A percentile compares a stretch with the other conserved stretches of the same genome.
These are phyloP conservation scores for Trogon melanurus DNA, from an alignment of 2,113 vertebrate genomes.

Conservation along the genomic window DNA sequence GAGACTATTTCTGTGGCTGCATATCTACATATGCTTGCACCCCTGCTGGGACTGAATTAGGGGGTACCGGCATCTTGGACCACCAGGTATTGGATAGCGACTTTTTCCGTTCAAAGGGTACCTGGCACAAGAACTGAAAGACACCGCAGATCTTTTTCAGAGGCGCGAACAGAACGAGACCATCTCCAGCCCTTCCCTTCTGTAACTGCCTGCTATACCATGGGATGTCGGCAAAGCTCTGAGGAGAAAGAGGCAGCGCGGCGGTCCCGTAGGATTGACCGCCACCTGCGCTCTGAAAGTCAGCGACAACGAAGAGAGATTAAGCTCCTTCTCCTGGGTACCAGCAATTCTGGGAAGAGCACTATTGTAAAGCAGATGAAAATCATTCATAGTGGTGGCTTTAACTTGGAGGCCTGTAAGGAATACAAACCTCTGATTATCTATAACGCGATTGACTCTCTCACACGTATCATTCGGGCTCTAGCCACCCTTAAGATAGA, in stretches of 20 bases:
- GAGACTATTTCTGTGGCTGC: slow-evolving; percentile 65
- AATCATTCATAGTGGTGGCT: slow-evolving; percentile 98
- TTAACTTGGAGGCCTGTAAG: slow-evolving; percentile 97
- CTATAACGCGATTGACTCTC: slow-evolving; percentile 98
- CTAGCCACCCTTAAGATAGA: slow-evolving; percentile 96
- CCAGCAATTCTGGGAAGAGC: slow-evolving; percentile 99
- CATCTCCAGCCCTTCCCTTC: slow-evolving; percentile 1
- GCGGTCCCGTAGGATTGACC: slow-evolving; percentile 97
- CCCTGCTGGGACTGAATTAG: slow-evolving; percentile 49
- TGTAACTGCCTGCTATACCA: slow-evolving; percentile 75
- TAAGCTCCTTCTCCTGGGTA: slow-evolving; percentile 94
- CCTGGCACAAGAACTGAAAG: not conserved
- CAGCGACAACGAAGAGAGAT: slow-evolving; percentile 97
- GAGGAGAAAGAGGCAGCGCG: slow-evolving; percentile 99
- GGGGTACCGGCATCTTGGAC: not conserved
- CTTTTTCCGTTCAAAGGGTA: not conserved
- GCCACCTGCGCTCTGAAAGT: slow-evolving; percentile 97
- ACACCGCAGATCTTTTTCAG: not conserved
- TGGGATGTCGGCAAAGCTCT: slow-evolving; percentile 99
- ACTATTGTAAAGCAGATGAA: slow-evolving; percentile 99
- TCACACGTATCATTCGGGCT: slow-evolving; percentile 96
- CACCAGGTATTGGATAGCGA: not conserved
- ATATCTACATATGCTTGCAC: not conserved
- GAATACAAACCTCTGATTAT: slow-evolving; percentile 98
- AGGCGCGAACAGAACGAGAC: not conserved